These are phyloP conservation scores for Poecile montanus DNA, from an alignment of 2,797 vertebrate species.

Conservation along the genomic window DNA sequence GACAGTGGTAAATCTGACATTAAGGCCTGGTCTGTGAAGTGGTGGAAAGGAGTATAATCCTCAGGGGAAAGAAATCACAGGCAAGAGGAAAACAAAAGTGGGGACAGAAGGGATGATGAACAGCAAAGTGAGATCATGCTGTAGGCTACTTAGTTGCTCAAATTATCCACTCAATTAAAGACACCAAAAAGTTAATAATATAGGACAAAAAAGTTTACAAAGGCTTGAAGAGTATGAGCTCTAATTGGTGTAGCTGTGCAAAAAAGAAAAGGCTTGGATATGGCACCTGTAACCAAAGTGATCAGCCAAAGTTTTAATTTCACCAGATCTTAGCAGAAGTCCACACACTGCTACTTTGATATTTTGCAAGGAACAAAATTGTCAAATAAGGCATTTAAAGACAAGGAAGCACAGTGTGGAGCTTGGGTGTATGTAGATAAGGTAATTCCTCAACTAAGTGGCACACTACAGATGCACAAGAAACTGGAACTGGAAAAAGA, in stretches of 20 bases:
- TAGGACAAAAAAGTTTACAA: not conserved
- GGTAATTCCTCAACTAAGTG: not conserved
- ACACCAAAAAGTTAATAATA: not conserved
- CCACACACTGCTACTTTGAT: not conserved
- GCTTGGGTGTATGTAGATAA: not conserved
- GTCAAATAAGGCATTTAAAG: not conserved
- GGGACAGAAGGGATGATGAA: not conserved
- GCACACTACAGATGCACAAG: not conserved
- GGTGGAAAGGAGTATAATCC: not conserved
- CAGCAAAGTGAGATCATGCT: not conserved
- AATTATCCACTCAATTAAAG: not conserved
- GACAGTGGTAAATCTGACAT: not conserved
- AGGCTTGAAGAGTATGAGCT: not conserved
- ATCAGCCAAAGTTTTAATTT: not conserved
- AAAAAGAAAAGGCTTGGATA: not conserved
- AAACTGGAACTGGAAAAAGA: not conserved
- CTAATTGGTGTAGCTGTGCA: not conserved
- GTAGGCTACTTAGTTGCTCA: not conserved
- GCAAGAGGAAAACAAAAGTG: not conserved
- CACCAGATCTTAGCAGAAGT: not conserved
- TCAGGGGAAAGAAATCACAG: not conserved
- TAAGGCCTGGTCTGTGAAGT: not conserved
- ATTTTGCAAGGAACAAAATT: not conserved
- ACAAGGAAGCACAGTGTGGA: not conserved
- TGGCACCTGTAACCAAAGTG: not conserved